These are phyloP conservation scores for Amphiprion percula DNA, from an alignment of 2,113 vertebrate species.

Conservation along the genomic window DNA sequence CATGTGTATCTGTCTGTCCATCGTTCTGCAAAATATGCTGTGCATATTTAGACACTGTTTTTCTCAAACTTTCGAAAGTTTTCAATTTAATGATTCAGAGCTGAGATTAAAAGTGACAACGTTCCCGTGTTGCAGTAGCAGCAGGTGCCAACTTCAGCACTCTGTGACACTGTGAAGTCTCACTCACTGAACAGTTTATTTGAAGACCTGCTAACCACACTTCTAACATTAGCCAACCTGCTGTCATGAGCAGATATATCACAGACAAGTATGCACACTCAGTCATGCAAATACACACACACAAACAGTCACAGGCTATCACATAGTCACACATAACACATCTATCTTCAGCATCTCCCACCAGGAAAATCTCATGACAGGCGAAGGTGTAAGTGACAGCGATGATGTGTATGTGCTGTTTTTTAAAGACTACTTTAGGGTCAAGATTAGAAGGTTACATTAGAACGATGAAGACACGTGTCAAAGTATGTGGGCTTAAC, in stretches of 20 bases:
- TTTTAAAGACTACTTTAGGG: background rate
- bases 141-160: conserved; percentile 55
- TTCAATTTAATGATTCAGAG: conserved; percentile 5
- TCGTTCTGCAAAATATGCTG: background rate
- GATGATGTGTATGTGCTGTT: background rate
- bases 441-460: background rate
- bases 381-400: conserved; percentile 50
- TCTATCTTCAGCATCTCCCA: conserved; percentile 71
- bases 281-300: conserved; percentile 37
- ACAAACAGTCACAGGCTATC: conserved; percentile 50
- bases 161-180: conserved; percentile 55
- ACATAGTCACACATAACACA: conserved; percentile 64
- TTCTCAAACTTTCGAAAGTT: conserved; percentile 47
- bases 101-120: conserved; percentile 40
- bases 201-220: conserved; percentile 70
- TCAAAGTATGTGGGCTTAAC: background rate
- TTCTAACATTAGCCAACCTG: conserved; percentile 69
- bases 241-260: conserved; percentile 64
- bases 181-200: conserved; percentile 61
- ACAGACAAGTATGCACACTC: conserved; percentile 39
- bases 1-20: background rate
- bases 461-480: background rate
- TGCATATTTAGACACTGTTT: conserved; percentile 7
- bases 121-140: conserved; percentile 34
- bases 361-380: conserved; percentile 53